Conservation (phyloP, 2,797 vertebrate species). For the Phrynocephalus forsythii region DNA sequence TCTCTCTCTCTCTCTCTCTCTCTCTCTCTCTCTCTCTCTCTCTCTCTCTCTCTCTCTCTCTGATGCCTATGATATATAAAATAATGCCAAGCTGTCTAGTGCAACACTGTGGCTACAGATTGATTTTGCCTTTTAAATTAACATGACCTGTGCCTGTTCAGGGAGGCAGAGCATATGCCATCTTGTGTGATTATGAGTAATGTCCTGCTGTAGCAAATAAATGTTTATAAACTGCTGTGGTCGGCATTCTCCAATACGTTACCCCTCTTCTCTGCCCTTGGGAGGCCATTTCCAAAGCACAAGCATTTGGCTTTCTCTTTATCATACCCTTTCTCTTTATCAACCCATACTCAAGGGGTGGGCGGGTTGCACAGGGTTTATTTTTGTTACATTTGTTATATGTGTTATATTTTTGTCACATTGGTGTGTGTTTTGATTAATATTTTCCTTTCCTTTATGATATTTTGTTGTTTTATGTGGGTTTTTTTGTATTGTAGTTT, state of each 20-base stretch:
- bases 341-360: no score
- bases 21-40: no score
- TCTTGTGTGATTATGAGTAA: conserved; percentile 29
- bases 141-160: conserved; percentile 15
- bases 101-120: background rate
- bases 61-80: conserved; percentile 5
- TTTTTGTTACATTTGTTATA: no score
- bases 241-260: conserved; percentile 5
- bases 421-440: no score
- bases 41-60: background rate
- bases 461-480: no score
- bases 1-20: no score
- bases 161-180: conserved; percentile 25
- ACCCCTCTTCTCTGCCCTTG: conserved; percentile 15
- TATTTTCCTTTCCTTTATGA: no score
- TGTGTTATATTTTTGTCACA: no score
- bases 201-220: conserved; percentile 16
- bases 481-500: no score
- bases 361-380: no score
- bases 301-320: background rate
- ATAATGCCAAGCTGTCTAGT: background rate
- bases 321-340: background rate
- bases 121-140: conserved; percentile 40
- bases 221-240: conserved; percentile 22
- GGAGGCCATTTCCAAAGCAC: background rate